Evolutionary conservation across 2,113 vertebrate genomes (phyloP), one percentile per base, ranked within the genome.

Genomic region (Hydrochoerus hydrochaeris): DNA sequence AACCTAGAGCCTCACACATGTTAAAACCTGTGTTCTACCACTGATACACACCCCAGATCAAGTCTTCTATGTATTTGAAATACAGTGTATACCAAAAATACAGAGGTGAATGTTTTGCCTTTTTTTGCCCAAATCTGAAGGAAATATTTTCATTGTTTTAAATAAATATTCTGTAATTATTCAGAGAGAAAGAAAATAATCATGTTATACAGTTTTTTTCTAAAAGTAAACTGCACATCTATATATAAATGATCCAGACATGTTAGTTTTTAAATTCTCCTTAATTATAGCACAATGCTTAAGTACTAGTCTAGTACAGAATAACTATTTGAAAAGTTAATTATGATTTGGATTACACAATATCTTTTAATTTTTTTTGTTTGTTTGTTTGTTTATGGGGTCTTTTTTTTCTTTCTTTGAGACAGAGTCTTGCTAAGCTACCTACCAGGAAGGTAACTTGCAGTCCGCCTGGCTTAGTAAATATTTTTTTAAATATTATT

Each of bases 261-360:
- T 92, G 54, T 88, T 90, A 63, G 6, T 86, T 87, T 97, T 88
- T 49, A 41, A 81, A 93, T 82, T 92, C 44, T 88, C 38, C 63
- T 77, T 71, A 77, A 71, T 20, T 78, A 38, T 52, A 67, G 26
- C 8, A 60, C 86, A 85, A 69, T 62, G 9, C 75, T 52, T 71
- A 65, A 30, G 26, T 41, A 26, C 80, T 58, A 75, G 58, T 90
- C 62, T 91, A 62, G n/a, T 67, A 89, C 77, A 63, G 75, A 95
- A 62, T 85, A 49, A 17, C 8, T 38, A 67, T 89, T 84, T 85
- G 28, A 19, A 67, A 96, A 95, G 58, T 78, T 88, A 83, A 46
- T 88, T 52, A n/a, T 93, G 12, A 8, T 60, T 86, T 84, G 22
- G n/a, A 12, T 90, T 28, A 44, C 7, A 78, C 13, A 71, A 2